These are phyloP conservation scores for Dasyurus viverrinus DNA, from an alignment of 2,113 vertebrate genomes.

Conservation along the genomic window DNA sequence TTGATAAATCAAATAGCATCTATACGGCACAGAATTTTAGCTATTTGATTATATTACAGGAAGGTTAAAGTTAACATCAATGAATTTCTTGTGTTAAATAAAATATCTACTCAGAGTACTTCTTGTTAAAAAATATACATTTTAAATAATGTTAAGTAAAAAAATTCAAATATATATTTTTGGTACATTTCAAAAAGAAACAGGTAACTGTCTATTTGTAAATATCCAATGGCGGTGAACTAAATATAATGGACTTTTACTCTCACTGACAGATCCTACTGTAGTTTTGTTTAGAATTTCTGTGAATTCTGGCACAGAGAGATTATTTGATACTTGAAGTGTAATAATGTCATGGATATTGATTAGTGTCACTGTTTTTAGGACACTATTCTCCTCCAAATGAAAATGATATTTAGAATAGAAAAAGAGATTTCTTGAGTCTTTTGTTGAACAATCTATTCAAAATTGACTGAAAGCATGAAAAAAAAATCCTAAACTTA, in stretches of 20 bases:
- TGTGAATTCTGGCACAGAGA: background rate
- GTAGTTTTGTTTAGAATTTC: conserved; percentile 32
- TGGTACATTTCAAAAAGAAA: background rate
- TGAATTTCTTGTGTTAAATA: background rate
- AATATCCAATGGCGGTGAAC: conserved; percentile 31
- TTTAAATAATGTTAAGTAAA: background rate
- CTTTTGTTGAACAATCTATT: conserved; percentile 53
- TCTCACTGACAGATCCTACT: background rate
- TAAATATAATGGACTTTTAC: background rate
- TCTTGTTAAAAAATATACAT: background rate
- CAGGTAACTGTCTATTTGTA: background rate
- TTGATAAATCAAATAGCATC: background rate
- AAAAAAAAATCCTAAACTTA: conserved; percentile 57
- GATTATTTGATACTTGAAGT: conserved; percentile 12
- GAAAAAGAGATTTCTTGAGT: background rate
- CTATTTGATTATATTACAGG: background rate
- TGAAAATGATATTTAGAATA: conserved; percentile 13
- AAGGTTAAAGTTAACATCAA: background rate
- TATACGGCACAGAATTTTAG: background rate
- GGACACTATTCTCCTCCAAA: conserved; percentile 21
- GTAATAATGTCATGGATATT: conserved; percentile 39
- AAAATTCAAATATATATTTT: background rate
- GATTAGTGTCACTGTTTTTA: background rate
- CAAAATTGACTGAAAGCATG: conserved; percentile 57
- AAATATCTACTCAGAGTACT: background rate